These are phyloP conservation scores for Apotomis capreana DNA, from an alignment of 2,888 invertebrate species.

Conservation along the genomic window DNA sequence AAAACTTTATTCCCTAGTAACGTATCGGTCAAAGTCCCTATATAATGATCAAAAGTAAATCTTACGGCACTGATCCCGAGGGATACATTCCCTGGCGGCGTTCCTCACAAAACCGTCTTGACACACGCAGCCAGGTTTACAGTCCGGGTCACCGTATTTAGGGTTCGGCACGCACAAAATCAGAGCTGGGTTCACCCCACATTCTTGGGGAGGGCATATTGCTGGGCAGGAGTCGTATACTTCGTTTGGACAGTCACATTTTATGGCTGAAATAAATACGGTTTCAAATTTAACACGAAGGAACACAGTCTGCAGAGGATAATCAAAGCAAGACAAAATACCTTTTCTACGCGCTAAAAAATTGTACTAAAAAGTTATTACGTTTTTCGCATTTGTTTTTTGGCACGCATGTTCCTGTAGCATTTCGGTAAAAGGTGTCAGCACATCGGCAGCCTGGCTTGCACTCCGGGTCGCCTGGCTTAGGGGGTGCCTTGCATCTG, in stretches of 20 bases:
- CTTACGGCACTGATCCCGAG: conserved; percentile 51
- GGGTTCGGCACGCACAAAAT: conserved; percentile 37
- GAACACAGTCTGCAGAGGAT: too few species aligned
- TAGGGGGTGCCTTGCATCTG: conserved; percentile 48
- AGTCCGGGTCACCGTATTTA: conserved; percentile 23
- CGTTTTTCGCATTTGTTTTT: conserved; percentile 39
- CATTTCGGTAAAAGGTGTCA: conserved; percentile 47
- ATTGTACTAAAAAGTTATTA: conserved; percentile 41
- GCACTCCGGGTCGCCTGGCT: conserved; percentile 53
- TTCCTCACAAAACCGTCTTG: conserved; percentile 48
- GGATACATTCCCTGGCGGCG: conserved; percentile 49
- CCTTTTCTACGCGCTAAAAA: too few species aligned
- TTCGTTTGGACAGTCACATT: conserved; percentile 40
- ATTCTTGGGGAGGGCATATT: conserved; percentile 51
- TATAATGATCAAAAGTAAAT: not conserved
- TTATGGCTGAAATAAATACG: conserved; percentile 1
- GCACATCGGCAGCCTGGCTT: conserved; percentile 55
- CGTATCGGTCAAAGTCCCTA: too few species aligned
- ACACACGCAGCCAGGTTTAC: conserved; percentile 48
- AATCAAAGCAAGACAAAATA: too few species aligned
- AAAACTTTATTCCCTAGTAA: too few species aligned
- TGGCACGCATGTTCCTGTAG: conserved; percentile 47
- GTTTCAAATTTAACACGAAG: too few species aligned
- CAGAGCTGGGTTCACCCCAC: conserved; percentile 44
- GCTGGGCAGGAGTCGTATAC: conserved; percentile 45